Evolutionary conservation across 2,797 vertebrate species (phyloP).

Genomic region (Muscicapa comitata): DNA sequence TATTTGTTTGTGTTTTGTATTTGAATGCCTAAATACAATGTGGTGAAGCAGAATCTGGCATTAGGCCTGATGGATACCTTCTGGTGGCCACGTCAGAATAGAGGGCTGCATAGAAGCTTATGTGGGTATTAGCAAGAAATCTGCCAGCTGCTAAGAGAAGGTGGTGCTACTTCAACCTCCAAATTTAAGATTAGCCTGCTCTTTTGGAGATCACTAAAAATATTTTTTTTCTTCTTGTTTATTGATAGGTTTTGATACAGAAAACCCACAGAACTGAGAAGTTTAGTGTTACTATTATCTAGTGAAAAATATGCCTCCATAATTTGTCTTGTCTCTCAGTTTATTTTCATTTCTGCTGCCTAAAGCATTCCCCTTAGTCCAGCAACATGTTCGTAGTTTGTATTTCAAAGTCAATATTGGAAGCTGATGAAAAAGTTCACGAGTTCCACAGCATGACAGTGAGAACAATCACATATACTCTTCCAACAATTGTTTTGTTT

Average conservation of each 20-base stretch:
- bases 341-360: neutral
- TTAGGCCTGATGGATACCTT: neutral
- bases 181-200: neutral
- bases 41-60: neutral
- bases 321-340: neutral
- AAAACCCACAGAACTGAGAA: neutral
- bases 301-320: neutral
- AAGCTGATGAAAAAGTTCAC: neutral
- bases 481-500: neutral
- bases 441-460: neutral
- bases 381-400: neutral
- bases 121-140: neutral
- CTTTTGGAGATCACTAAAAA: neutral
- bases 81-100: neutral
- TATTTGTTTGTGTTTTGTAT: neutral
- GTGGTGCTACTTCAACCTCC: neutral
- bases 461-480: neutral
- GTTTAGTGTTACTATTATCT: neutral
- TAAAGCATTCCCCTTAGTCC: neutral
- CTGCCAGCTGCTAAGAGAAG: neutral
- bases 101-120: accelerated
- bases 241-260: accelerated
- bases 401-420: neutral
- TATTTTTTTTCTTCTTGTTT: neutral
- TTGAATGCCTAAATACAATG: neutral